These are phyloP conservation scores for Amphilophus citrinellus DNA, from an alignment of 2,113 vertebrate genomes.

Conservation along the genomic window DNA sequence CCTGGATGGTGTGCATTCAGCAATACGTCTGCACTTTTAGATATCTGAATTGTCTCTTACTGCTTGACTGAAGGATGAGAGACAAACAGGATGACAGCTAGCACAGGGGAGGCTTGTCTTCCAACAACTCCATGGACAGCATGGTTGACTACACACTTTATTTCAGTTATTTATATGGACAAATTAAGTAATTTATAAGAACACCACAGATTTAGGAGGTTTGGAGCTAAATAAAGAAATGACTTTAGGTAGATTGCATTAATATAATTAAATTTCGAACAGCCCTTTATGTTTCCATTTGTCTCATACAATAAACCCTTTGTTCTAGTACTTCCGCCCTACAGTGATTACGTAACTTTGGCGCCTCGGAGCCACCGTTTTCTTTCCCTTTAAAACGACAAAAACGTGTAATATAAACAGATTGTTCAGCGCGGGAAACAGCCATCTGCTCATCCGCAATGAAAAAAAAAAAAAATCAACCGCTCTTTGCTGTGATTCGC, in stretches of 20 bases:
- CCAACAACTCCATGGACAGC: background rate
- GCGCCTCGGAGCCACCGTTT: constrained; percentile 63
- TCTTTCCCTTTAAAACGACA: constrained; percentile 82
- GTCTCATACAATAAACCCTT: constrained; percentile 55
- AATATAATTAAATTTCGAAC: background rate
- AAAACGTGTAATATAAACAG: constrained; percentile 74
- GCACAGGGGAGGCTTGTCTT: background rate
- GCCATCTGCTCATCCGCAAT: constrained; percentile 56
- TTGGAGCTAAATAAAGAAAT: background rate
- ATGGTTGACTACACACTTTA: constrained; percentile 1
- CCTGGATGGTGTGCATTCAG: background rate
- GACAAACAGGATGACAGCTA: constrained; percentile 1
- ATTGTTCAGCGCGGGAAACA: constrained; percentile 75
- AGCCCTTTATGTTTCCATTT: constrained; percentile 11
- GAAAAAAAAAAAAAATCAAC: constrained; percentile 38
- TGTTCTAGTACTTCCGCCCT: constrained; percentile 59
- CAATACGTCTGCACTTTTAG: background rate
- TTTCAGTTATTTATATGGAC: background rate
- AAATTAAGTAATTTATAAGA: background rate
- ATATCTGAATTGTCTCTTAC: background rate
- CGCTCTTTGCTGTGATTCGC: constrained; percentile 69
- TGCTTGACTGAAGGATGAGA: background rate
- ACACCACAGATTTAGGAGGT: background rate
- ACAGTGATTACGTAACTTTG: constrained; percentile 75
- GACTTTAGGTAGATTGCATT: background rate